phyloP scores from a whole-genome alignment of 2,797 vertebrate species.

The Phyllotis vaccarum region DNA sequence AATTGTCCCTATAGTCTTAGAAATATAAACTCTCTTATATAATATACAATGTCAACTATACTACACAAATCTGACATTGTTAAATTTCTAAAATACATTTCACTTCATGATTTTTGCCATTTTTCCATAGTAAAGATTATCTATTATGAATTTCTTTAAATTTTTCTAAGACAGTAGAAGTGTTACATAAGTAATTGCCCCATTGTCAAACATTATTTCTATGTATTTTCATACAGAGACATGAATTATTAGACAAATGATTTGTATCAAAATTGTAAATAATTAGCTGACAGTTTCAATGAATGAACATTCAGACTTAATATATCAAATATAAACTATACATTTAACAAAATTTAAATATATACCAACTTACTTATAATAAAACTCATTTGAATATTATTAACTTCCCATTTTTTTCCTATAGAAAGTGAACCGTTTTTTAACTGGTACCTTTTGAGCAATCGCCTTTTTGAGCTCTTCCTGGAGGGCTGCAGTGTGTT shows the following conservation, averaged over 20 bases:
- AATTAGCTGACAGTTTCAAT: constrained; percentile 51
- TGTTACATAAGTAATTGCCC: not conserved
- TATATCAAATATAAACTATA: constrained; percentile 40
- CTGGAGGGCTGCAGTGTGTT: constrained; percentile 90
- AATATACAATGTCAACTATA: constrained; percentile 52
- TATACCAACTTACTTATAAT: constrained; percentile 39
- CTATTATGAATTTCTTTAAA: constrained; percentile 49
- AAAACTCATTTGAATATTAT: constrained; percentile 61
- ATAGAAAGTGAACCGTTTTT: constrained; percentile 55
- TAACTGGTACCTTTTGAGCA: constrained; percentile 91
- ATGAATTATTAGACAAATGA: constrained; percentile 32
- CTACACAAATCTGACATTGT: not conserved
- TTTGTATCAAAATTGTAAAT: not conserved
- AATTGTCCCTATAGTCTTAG: not conserved
- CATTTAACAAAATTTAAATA: constrained; percentile 59
- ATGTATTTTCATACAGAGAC: not conserved
- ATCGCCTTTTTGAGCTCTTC: constrained; percentile 89
- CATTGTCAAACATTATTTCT: constrained; percentile 7
- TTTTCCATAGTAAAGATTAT: constrained; percentile 32
- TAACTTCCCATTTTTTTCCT: constrained; percentile 50
- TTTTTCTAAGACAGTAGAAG: constrained; percentile 27
- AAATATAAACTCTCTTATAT: constrained; percentile 45
- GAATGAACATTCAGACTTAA: constrained; percentile 34
- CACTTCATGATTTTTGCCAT: constrained; percentile 32
- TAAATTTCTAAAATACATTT: constrained; percentile 25